These are phyloP conservation scores for Falco punctatus DNA, from an alignment of 2,113 vertebrate species.

Conservation along the genomic window DNA sequence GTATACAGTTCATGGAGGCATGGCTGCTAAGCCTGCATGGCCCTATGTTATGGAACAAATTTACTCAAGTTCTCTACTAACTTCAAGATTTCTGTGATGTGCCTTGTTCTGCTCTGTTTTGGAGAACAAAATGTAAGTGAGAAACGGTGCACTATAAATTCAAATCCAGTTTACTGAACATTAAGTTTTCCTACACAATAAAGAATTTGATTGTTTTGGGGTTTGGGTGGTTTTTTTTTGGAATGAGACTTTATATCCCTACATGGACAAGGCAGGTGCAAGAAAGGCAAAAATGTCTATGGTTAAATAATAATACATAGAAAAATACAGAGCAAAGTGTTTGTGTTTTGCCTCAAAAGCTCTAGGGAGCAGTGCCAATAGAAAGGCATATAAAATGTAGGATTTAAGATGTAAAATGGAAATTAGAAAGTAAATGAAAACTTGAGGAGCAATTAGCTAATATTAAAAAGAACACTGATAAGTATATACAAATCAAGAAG, in stretches of 20 bases:
- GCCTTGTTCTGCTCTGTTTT: background rate
- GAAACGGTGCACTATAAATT: background rate
- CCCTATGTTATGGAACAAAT: background rate
- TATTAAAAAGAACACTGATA: background rate
- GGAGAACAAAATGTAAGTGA: background rate
- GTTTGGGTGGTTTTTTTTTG: background rate
- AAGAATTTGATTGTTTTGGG: background rate
- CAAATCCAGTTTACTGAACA: background rate
- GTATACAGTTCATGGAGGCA: fast-evolving
- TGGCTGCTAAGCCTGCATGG: background rate
- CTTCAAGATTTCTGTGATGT: fast-evolving
- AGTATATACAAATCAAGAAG: background rate
- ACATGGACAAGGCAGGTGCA: background rate
- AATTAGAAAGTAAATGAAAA: background rate
- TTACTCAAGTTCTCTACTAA: background rate
- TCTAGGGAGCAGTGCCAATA: background rate
- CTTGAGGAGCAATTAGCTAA: background rate
- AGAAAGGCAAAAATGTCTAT: background rate
- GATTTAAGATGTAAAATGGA: background rate
- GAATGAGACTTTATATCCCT: background rate
- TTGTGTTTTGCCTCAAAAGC: background rate
- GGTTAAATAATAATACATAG: background rate
- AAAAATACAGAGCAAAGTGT: background rate
- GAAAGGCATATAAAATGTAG: background rate
- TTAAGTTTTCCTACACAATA: background rate